Conservation (phyloP, 2,113 vertebrate species). For the Charina bottae region DNA sequence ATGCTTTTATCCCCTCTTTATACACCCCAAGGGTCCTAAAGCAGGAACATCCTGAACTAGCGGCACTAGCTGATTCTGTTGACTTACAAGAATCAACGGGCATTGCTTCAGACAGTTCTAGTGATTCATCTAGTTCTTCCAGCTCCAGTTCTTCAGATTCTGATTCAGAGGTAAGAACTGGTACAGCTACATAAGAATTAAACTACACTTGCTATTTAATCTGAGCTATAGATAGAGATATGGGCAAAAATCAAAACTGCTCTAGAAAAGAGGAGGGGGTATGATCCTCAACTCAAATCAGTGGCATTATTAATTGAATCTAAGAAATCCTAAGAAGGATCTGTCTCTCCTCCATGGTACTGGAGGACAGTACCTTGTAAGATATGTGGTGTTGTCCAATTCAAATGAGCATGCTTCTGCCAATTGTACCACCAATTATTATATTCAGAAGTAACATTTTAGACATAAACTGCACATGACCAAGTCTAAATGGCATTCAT, state of each 20-base stretch:
- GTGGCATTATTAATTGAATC: not conserved
- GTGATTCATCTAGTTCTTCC: slow-evolving; percentile 95
- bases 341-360: not conserved
- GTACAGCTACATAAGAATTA: not conserved
- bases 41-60: slow-evolving; percentile 92
- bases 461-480: not conserved
- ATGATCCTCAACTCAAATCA: not conserved
- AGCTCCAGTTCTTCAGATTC: slow-evolving; percentile 95
- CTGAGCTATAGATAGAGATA: not conserved
- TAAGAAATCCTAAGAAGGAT: not conserved
- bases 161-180: slow-evolving; percentile 84
- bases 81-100: slow-evolving; percentile 97
- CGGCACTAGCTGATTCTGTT: slow-evolving; percentile 90
- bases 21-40: slow-evolving; percentile 78
- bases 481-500: not conserved
- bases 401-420: not conserved
- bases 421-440: not conserved
- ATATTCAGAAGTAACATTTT: not conserved
- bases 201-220: not conserved
- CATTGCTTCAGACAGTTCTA: slow-evolving; percentile 96
- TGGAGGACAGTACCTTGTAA: not conserved
- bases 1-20: not conserved
- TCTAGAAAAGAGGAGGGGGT: not conserved
- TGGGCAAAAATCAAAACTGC: not conserved
- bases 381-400: not conserved